Base-by-base conservation (phyloP, 2,888 invertebrate genomes). In the Lasioglossum calceatum region DNA sequence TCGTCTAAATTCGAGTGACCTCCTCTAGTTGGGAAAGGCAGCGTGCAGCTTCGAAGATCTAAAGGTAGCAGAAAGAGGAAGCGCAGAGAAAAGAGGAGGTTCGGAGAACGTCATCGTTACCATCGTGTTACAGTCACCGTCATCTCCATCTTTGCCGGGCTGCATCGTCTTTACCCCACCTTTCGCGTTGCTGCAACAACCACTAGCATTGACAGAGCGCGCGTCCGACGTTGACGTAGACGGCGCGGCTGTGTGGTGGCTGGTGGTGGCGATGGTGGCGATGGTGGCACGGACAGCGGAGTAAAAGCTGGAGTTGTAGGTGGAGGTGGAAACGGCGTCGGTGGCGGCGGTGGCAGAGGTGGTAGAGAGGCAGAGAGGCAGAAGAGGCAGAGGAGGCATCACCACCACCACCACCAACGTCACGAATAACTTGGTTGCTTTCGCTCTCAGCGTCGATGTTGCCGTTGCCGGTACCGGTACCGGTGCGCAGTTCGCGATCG, bases 381-480 rank as follows among this genome's bases (percentile, higher is more conserved):
- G 54, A 50, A 54, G 54, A 54, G 54, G 54, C 54, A 54, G 54
- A 54, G 54, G 73, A 16, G 82, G 82, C 39, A 36, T 61, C 7
- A 36, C 70, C 42, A 77, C 76, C 82, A 76, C 74, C 77, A 76
- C 76, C 75, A 64, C 81, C 81, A 73, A 84, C 85, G 75, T 84
- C 79, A 73, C 77, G 73, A 32, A 64, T 81, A 80, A 83, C 72
- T 42, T 71, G 80, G 74, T 84, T 84, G 85, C 85, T 85, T 85
- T 85, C 84, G 85, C 84, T 85, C 79, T 85, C 79, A 77, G 85
- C 85, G 84, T 84, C 79, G 80, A 76, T 81, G 89, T 85, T 83
- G 74, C 81, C 81, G 83, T 80, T 64, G 77, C 74, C 83, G 83
- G 79, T 79, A 79, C 71, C 83, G 83, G 79, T 79, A 79, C 77